Evolutionary conservation across 2,888 invertebrate genomes (phyloP).

Genomic region (Meiosimyza decipiens): DNA sequence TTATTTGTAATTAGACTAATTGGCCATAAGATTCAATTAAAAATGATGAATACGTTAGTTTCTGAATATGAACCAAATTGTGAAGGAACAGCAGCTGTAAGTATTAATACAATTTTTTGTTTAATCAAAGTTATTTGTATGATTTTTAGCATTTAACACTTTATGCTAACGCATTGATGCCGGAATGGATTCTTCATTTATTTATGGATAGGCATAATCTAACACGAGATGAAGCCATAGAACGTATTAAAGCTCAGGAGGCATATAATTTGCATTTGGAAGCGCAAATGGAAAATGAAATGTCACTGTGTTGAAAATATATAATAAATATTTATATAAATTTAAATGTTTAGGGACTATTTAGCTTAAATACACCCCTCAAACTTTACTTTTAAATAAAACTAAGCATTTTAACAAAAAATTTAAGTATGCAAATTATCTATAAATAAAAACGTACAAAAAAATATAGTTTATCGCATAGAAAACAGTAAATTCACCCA

Average conservation of each 20-base stretch:
- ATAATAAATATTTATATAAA: too few species aligned
- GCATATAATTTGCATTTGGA: constrained; percentile 50
- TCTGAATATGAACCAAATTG: constrained; percentile 38
- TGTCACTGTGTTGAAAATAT: constrained; percentile 38
- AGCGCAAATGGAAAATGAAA: constrained; percentile 47
- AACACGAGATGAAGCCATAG: constrained; percentile 50
- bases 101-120: not conserved
- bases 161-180: constrained; percentile 58
- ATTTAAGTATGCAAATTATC: too few species aligned
- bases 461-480: too few species aligned
- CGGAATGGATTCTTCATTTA: constrained; percentile 58
- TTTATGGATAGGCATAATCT: constrained; percentile 58
- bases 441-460: too few species aligned
- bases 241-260: constrained; percentile 55
- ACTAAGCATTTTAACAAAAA: too few species aligned
- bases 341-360: too few species aligned
- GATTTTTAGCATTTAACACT: constrained; percentile 42
- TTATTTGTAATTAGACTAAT: constrained; percentile 42
- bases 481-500: too few species aligned
- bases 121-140: not conserved
- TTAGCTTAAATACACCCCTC: too few species aligned
- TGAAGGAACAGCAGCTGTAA: constrained; percentile 21
- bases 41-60: constrained; percentile 43
- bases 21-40: constrained; percentile 35
- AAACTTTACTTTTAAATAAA: too few species aligned